Conservation (phyloP, 2,888 invertebrate species). For the Nemotelus nigrinus region DNA sequence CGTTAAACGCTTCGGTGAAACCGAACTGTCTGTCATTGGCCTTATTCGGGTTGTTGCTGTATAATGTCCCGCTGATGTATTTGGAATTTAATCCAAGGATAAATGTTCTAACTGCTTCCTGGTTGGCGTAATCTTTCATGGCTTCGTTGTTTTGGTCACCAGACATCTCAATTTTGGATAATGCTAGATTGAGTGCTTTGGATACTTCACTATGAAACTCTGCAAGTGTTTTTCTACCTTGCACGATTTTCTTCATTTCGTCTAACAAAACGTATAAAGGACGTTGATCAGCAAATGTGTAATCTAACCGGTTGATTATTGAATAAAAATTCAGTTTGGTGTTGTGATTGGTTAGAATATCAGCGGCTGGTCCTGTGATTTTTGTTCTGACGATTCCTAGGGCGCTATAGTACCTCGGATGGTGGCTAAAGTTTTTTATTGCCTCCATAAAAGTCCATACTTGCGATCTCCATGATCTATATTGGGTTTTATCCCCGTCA, state of each 20-base stretch:
- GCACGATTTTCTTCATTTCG: constrained; percentile 48
- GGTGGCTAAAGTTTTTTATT: neutral
- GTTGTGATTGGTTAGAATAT: constrained; percentile 1
- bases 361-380: neutral
- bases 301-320: neutral
- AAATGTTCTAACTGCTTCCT: neutral
- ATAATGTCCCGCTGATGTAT: neutral
- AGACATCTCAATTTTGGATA: constrained; percentile 3
- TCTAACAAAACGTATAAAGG: neutral
- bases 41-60: neutral
- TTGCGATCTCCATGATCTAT: neutral
- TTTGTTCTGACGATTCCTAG: neutral
- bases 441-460: neutral
- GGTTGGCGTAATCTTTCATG: neutral
- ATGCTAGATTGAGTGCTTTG: neutral
- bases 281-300: neutral
- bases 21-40: no score
- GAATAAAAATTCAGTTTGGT: constrained; percentile 6
- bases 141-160: neutral
- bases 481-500: neutral
- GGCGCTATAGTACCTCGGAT: neutral
- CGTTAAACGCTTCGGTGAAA: no score
- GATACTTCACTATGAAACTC: neutral
- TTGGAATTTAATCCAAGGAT: neutral
- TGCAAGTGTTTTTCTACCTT: constrained; percentile 28